phyloP scores from a whole-genome alignment of 2,797 vertebrate genomes.

The Sebastes alutus region DNA sequence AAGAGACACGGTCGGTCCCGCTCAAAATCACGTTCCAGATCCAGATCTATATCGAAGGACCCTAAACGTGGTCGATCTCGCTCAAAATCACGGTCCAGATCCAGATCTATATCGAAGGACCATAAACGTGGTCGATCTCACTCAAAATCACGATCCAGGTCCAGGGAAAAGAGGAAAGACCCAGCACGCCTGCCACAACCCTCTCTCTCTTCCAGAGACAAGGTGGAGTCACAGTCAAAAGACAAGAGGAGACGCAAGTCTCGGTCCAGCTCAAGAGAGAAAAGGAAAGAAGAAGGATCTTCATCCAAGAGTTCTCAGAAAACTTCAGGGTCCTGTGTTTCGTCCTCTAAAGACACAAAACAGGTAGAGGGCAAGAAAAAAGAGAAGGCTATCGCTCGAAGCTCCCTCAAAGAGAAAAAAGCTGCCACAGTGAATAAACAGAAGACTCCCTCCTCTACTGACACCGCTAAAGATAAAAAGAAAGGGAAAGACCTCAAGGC shows the following conservation, averaged over 20 bases:
- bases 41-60: slow-evolving; percentile 70
- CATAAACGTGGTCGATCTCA: slow-evolving; percentile 52
- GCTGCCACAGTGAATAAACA: slow-evolving; percentile 21
- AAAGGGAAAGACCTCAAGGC: slow-evolving; percentile 19
- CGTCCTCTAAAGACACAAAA: slow-evolving; percentile 47
- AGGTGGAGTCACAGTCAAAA: slow-evolving; percentile 57
- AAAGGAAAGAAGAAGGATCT: slow-evolving; percentile 42
- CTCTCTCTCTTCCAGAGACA: slow-evolving; percentile 49
- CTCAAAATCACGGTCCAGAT: slow-evolving; percentile 66
- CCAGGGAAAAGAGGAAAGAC: slow-evolving; percentile 83
- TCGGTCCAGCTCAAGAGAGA: slow-evolving; percentile 78
- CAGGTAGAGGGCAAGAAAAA: slow-evolving; percentile 52
- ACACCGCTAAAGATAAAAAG: slow-evolving; percentile 33
- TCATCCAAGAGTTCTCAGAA: slow-evolving; percentile 55
- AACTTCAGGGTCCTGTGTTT: slow-evolving; percentile 6
- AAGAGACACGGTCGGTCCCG: slow-evolving; percentile 69
- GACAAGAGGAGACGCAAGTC: slow-evolving; percentile 72
- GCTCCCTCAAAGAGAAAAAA: slow-evolving; percentile 31
- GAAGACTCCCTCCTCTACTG: neutral
- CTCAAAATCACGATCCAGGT: slow-evolving; percentile 63
- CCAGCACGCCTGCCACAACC: slow-evolving; percentile 52
- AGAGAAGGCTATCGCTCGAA: slow-evolving; percentile 25
- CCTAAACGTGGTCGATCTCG: slow-evolving; percentile 68
- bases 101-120: slow-evolving; percentile 79
- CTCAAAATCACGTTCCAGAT: slow-evolving; percentile 76